These are phyloP conservation scores for Amphipyra berbera DNA, from an alignment of 2,888 invertebrate genomes.

Conservation along the genomic window DNA sequence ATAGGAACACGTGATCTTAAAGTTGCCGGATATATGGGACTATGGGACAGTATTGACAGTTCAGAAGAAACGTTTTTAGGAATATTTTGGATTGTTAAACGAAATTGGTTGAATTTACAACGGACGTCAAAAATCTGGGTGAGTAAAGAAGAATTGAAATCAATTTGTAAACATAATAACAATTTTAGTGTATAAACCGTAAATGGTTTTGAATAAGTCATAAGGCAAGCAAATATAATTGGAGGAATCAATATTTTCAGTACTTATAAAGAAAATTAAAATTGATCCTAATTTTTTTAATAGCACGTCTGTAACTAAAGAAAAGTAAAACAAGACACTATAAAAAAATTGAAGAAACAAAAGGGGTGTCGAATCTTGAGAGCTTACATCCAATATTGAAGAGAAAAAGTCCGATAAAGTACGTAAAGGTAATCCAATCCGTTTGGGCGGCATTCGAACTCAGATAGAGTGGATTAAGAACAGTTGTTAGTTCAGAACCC, in stretches of 20 bases:
- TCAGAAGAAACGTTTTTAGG: background rate
- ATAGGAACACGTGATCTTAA: conserved; percentile 60
- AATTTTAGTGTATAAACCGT: no score
- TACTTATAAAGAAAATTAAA: no score
- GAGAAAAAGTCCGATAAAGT: conserved; percentile 60
- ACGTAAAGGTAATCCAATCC: conserved; percentile 66
- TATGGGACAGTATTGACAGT: background rate
- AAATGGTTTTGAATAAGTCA: no score
- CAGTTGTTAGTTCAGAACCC: conserved; percentile 66
- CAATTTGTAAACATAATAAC: no score
- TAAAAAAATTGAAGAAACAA: conserved; percentile 34
- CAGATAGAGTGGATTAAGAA: conserved; percentile 61
- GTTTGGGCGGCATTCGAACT: conserved; percentile 62
- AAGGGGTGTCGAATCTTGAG: conserved; percentile 49
- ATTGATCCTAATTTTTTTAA: no score
- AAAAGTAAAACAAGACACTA: conserved; percentile 1
- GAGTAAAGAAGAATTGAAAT: no score
- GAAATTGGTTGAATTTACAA: no score
- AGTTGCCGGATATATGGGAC: conserved; percentile 32
- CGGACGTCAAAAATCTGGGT: no score
- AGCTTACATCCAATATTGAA: conserved; percentile 60
- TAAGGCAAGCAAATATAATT: no score
- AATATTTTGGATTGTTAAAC: no score
- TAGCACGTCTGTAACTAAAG: background rate
- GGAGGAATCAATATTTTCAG: no score